These are phyloP conservation scores for Hydraecia micacea DNA, from an alignment of 2,888 invertebrate genomes.

Conservation along the genomic window DNA sequence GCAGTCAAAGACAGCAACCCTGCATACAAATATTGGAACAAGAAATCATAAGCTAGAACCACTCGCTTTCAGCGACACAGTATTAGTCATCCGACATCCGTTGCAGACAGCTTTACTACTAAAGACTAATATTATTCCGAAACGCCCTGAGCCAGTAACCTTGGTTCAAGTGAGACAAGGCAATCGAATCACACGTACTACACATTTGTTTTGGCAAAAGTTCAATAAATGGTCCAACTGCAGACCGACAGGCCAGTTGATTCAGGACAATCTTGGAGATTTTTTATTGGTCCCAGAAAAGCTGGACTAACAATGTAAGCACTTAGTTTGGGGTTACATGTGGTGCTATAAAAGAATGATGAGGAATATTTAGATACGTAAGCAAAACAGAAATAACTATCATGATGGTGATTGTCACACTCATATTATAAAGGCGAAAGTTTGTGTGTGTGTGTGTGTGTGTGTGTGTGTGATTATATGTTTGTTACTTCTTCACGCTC, in stretches of 20 bases:
- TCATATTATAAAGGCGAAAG: too few species aligned
- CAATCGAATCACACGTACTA: slow-evolving; percentile 68
- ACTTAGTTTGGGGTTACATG: slow-evolving; percentile 31
- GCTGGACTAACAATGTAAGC: slow-evolving; percentile 68
- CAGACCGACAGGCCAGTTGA: slow-evolving; percentile 64
- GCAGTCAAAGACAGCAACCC: slow-evolving; percentile 29
- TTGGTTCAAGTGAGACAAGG: slow-evolving; percentile 64
- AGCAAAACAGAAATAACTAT: background rate
- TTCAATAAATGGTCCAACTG: slow-evolving; percentile 74
- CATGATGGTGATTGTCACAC: background rate
- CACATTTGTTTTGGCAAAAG: slow-evolving; percentile 73
- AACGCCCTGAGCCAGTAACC: slow-evolving; percentile 52
- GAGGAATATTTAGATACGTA: background rate
- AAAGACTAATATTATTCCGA: slow-evolving; percentile 45
- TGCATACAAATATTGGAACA: slow-evolving; percentile 53
- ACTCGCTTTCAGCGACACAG: slow-evolving; percentile 20
- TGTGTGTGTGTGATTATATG: too few species aligned
- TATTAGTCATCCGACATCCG: slow-evolving; percentile 51
- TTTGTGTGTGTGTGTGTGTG: too few species aligned
- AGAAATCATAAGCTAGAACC: slow-evolving; percentile 42
- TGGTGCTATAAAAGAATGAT: slow-evolving; percentile 4
- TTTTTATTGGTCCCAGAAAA: slow-evolving; percentile 72
- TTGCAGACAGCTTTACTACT: slow-evolving; percentile 38
- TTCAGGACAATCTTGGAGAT: slow-evolving; percentile 68
- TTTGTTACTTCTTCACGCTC: too few species aligned